These are phyloP conservation scores for Catotricha subobsoleta DNA, from an alignment of 2,888 invertebrate genomes.

Conservation along the genomic window DNA sequence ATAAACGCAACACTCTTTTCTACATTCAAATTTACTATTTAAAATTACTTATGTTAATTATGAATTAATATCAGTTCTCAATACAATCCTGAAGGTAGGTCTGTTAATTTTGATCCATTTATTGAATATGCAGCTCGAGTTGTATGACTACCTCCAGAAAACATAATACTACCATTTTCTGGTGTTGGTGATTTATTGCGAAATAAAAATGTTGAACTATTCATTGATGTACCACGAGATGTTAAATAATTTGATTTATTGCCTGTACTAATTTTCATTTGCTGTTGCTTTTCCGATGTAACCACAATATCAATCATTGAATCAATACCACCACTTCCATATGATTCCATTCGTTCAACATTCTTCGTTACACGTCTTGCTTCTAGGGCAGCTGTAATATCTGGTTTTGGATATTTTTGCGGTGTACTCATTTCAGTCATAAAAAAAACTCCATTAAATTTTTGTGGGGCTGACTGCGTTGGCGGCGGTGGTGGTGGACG, in stretches of 20 bases:
- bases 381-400: constrained; percentile 35
- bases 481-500: background rate
- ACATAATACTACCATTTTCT: background rate
- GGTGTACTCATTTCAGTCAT: constrained; percentile 34
- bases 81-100: constrained; percentile 55
- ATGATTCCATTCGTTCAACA: constrained; percentile 54
- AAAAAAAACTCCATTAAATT: constrained; percentile 41
- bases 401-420: constrained; percentile 29
- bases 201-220: background rate
- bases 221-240: background rate
- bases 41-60: background rate
- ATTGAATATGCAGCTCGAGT: constrained; percentile 24
- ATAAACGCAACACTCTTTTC: too few relatives aligned
- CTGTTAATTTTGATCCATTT: constrained; percentile 45
- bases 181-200: constrained; percentile 2
- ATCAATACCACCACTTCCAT: constrained; percentile 39
- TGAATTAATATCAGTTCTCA: too few relatives aligned
- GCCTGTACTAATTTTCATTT: background rate
- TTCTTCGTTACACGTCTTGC: constrained; percentile 53
- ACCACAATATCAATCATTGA: constrained; percentile 54
- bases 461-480: constrained; percentile 22
- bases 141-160: constrained; percentile 32
- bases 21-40: too few relatives aligned
- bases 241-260: background rate
- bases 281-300: constrained; percentile 32